phyloP scores from a whole-genome alignment of 1,140 invertebrate species.

The Matsumurasca onukii region DNA sequence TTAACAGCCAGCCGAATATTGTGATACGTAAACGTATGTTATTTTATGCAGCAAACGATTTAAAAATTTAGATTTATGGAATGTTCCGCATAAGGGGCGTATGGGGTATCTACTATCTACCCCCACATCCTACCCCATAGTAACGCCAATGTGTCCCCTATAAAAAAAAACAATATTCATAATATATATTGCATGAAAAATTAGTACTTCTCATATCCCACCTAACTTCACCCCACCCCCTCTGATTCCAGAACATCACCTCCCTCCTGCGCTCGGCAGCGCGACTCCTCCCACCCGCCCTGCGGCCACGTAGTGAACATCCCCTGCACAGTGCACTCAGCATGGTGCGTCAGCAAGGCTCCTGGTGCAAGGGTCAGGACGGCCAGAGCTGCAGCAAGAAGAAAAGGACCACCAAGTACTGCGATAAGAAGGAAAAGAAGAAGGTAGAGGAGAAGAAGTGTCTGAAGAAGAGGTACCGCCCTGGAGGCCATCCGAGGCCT shows the following conservation, averaged over 20 bases:
- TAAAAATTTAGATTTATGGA: too few relatives aligned
- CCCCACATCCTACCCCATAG: too few relatives aligned
- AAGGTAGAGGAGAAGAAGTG: constrained; percentile 2
- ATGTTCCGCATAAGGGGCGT: too few relatives aligned
- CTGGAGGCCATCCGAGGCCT: not conserved
- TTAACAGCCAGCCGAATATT: too few relatives aligned
- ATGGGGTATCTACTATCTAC: too few relatives aligned
- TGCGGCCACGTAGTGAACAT: not conserved
- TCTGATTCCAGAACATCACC: not conserved
- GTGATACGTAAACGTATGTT: too few relatives aligned
- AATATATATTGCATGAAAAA: too few relatives aligned
- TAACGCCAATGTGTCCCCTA: too few relatives aligned
- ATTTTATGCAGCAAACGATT: too few relatives aligned
- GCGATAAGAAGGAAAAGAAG: not conserved
- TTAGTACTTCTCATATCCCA: too few relatives aligned
- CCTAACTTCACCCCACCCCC: not conserved
- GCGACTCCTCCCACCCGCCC: not conserved
- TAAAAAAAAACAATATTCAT: too few relatives aligned
- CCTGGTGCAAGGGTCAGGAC: not conserved
- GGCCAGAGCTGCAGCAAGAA: not conserved
- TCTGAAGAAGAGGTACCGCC: not conserved
- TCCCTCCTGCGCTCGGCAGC: not conserved
- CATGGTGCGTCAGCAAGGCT: not conserved
- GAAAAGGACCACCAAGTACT: not conserved
- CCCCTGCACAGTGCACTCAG: not conserved